phyloP scores from a whole-genome alignment of 2,888 invertebrate genomes.

The Drosophila anomelani region DNA sequence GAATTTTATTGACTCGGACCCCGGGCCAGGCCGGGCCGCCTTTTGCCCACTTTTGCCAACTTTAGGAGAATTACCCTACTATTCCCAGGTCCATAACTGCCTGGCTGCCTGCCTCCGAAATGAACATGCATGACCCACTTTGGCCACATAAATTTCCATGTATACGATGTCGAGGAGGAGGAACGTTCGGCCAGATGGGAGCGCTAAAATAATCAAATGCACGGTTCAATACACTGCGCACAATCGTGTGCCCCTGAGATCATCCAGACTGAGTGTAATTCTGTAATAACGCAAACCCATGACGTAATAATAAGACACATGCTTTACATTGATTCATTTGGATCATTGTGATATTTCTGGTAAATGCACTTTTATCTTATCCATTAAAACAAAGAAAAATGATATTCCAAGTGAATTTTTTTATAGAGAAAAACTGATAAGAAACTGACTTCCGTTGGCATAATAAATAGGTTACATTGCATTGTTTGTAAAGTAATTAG shows the following conservation, averaged over 20 bases:
- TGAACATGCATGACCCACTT: conserved; percentile 67
- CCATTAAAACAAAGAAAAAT: not conserved
- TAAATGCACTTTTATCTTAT: conserved; percentile 27
- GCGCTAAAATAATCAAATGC: conserved; percentile 51
- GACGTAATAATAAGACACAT: conserved; percentile 18
- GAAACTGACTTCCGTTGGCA: not conserved
- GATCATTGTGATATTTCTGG: not conserved
- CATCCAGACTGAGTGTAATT: not conserved
- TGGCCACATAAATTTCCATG: conserved; percentile 52
- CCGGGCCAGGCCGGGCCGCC: conserved; percentile 44
- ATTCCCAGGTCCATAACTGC: conserved; percentile 33
- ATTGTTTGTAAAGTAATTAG: conserved; percentile 13
- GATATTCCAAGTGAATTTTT: not conserved
- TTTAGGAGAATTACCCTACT: conserved; percentile 60
- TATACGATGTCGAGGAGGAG: conserved; percentile 12
- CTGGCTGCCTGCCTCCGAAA: conserved; percentile 9
- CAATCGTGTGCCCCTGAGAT: conserved; percentile 12
- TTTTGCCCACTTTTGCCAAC: conserved; percentile 56
- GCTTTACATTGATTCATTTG: conserved; percentile 6
- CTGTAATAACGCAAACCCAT: conserved; percentile 11
- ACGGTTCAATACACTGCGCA: conserved; percentile 40
- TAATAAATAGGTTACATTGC: not conserved
- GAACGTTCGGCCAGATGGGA: conserved; percentile 22
- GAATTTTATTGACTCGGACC: conserved; percentile 63
- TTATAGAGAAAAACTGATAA: not conserved